Evolutionary conservation across 30 jellyfish, hydroid and myxozoan genomes (phyloP).

Genomic region (Haliclystus octoradiatus): DNA sequence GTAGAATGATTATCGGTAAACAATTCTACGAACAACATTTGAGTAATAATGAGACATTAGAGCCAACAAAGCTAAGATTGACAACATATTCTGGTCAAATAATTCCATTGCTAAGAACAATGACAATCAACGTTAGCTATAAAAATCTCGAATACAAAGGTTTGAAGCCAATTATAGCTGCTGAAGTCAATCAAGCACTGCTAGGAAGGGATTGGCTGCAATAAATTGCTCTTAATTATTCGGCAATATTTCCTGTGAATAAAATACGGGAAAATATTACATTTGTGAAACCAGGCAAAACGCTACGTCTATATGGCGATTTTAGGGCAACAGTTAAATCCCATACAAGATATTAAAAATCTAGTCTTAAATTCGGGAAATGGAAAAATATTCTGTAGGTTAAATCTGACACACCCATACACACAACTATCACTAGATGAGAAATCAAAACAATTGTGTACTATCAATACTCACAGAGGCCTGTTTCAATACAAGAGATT

Average conservation of each 20-base stretch:
- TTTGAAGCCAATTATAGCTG: not conserved
- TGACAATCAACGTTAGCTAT: not conserved
- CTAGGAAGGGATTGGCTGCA: not conserved
- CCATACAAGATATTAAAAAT: slow-evolving; percentile 28
- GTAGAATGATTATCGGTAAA: not conserved
- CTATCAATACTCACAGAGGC: slow-evolving; percentile 54
- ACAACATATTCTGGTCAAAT: not conserved
- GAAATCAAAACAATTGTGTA: slow-evolving; percentile 1
- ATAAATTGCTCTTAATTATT: not conserved
- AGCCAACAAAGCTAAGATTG: not conserved
- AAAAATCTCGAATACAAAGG: not conserved
- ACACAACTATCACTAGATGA: slow-evolving; percentile 33
- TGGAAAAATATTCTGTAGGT: slow-evolving; percentile 28
- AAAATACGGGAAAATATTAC: slow-evolving; percentile 19
- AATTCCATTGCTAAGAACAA: not conserved
- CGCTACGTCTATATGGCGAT: slow-evolving; percentile 42
- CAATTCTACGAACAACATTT: not conserved
- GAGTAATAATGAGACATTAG: not conserved
- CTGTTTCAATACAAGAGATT: slow-evolving; percentile 6
- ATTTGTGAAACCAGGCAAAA: slow-evolving; percentile 27
- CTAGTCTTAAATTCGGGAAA: slow-evolving; percentile 27
- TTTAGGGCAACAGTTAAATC: slow-evolving; percentile 42
- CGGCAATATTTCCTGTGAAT: slow-evolving; percentile 1
- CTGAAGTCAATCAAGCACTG: not conserved
- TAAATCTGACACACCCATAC: slow-evolving; percentile 48